These are phyloP conservation scores for Drosophila kurseongensis DNA, from an alignment of 1,140 invertebrate genomes.

Conservation along the genomic window DNA sequence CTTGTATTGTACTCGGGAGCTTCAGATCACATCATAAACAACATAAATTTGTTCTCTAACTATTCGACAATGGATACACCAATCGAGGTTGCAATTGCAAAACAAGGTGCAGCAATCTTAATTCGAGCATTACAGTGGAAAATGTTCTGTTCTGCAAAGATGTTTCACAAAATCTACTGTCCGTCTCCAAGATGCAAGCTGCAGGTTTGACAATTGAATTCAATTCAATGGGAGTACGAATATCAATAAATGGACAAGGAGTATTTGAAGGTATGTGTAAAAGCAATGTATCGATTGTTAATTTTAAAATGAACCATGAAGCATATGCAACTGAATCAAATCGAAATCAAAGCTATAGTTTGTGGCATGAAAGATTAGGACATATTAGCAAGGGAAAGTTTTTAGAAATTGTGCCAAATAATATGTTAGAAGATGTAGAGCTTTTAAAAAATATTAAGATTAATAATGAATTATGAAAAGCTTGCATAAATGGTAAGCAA, in stretches of 20 bases:
- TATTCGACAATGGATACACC: slow-evolving; percentile 16
- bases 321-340: slow-evolving; percentile 4
- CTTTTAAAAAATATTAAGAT: slow-evolving; percentile 6
- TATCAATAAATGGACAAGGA: slow-evolving; percentile 7
- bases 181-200: slow-evolving; percentile 7
- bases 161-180: slow-evolving; percentile 6
- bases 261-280: slow-evolving; percentile 6
- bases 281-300: slow-evolving; percentile 1
- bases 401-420: too few species aligned
- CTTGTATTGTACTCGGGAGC: slow-evolving; percentile 77
- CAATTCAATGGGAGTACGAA: not conserved
- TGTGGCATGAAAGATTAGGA: slow-evolving; percentile 12
- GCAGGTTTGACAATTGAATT: slow-evolving; percentile 6
- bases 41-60: slow-evolving; percentile 50
- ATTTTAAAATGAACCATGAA: slow-evolving; percentile 8
- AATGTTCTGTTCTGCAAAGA: slow-evolving; percentile 7
- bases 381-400: slow-evolving; percentile 2
- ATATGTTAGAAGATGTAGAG: not conserved
- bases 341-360: slow-evolving; percentile 10
- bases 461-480: not conserved
- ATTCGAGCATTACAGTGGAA: slow-evolving; percentile 6
- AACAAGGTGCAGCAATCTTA: slow-evolving; percentile 1
- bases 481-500: too few species aligned
- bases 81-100: slow-evolving; percentile 7
- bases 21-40: slow-evolving; percentile 75